Conservation (phyloP, 2,888 invertebrate species). For the Nebria salina region DNA sequence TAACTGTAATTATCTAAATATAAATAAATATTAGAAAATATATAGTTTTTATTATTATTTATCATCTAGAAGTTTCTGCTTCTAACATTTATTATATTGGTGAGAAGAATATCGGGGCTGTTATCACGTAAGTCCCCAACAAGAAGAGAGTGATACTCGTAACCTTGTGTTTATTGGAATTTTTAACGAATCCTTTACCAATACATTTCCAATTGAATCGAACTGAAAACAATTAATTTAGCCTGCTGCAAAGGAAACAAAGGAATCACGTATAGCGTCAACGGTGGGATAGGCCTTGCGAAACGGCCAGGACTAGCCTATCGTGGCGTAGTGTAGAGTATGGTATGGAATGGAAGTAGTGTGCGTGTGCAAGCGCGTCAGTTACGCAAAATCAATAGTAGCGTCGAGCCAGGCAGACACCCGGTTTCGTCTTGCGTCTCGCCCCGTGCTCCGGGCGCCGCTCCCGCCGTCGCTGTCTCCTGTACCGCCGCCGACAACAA, state of each 20-base stretch:
- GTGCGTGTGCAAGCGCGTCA: slow-evolving; percentile 16
- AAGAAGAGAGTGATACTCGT: no score
- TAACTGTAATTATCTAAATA: no score
- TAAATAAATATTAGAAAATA: no score
- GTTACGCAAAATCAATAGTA: slow-evolving; percentile 20
- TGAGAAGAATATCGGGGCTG: no score
- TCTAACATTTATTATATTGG: no score
- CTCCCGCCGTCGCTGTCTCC: slow-evolving; percentile 58
- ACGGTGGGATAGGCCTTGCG: background rate
- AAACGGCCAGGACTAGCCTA: background rate
- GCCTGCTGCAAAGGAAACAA: background rate
- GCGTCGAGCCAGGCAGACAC: slow-evolving; percentile 17
- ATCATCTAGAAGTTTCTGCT: no score
- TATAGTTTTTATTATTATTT: no score
- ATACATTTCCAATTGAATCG: background rate
- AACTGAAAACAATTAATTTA: background rate
- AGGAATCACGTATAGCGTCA: background rate
- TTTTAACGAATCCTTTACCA: background rate
- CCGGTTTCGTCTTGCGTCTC: slow-evolving; percentile 2
- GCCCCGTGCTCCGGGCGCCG: slow-evolving; percentile 47
- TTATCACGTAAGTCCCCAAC: no score
- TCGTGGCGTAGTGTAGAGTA: background rate
- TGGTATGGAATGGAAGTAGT: background rate
- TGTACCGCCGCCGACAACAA: slow-evolving; percentile 25
- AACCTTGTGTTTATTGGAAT: no score